Base-by-base conservation (phyloP, 2,888 invertebrate genomes). In the Polylopha cassiicola region DNA sequence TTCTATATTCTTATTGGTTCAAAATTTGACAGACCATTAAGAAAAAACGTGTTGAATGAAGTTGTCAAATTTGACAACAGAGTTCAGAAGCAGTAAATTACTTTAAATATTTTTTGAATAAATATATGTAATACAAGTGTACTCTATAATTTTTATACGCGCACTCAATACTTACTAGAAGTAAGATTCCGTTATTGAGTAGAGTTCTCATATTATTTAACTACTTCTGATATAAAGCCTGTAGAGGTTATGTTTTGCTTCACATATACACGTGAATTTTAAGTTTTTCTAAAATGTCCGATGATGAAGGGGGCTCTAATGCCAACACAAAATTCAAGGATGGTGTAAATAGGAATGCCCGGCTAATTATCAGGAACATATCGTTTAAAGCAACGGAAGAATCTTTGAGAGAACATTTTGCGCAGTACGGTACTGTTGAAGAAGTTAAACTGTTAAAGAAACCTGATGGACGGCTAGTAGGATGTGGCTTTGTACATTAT, bases 401-500 rank as follows among this genome's bases (percentile, higher is more conserved):
- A 3, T 86, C 89, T n/a, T 55, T 97, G 1, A 86, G 80, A 39
- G 85, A 90, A 33, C 87, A 93, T 55, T 95, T 95, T 70, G 79
- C 86, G 1, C 79, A 90, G 44, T 94, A 88, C 79, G 97, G 97
- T 0, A 87, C 89, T 16, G 87, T 97, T 2, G 87, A 88, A 46
- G 93, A 95, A 55, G 87, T 95, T 0, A 90, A 91, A 53, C 65
- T 96, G 18, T 67, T 94, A n/a, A 91, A 89, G 55, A 90, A 88
- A 47, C 85, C 91, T 0, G 91, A 93, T 73, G 93, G 93, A 1
- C 91, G 89, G 61, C 75, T 92, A 5, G 91, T 93, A 1, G 97
- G 97, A 3, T 97, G 95, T 74, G 95, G 93, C 2, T 98, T 98
- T 74, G 87, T 98, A 2, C 95, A 97, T 67, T 98, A 90, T 62